phyloP scores from a whole-genome alignment of 2,888 invertebrate genomes.

The Beris chalybata region DNA sequence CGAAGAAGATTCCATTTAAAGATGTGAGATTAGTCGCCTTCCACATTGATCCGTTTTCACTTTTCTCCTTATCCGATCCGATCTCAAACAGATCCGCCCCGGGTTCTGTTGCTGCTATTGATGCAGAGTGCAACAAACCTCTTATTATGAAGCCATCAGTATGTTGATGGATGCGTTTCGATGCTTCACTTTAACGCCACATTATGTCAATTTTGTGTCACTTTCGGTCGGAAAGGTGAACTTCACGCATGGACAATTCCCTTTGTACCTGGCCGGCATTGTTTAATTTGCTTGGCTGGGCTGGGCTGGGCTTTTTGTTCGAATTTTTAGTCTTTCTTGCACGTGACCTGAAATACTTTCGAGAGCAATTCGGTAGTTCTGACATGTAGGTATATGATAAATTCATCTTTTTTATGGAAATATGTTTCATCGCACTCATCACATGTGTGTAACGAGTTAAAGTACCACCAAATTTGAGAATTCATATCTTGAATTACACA shows the following conservation, averaged over 20 bases:
- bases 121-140: conserved; percentile 11
- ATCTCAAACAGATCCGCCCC: conserved; percentile 1
- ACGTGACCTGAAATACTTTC: too few relatives aligned
- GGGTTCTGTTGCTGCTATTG: too few relatives aligned
- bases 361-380: too few relatives aligned
- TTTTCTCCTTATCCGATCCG: conserved; percentile 11
- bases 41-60: conserved; percentile 14
- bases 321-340: too few relatives aligned
- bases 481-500: too few relatives aligned
- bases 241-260: conserved; percentile 16
- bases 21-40: conserved; percentile 18
- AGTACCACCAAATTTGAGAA: too few relatives aligned
- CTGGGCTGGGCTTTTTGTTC: too few relatives aligned
- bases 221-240: conserved; percentile 4
- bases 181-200: conserved; percentile 27
- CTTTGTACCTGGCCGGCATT: neutral
- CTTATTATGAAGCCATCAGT: conserved; percentile 13
- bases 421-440: too few relatives aligned
- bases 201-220: conserved; percentile 30
- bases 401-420: too few relatives aligned
- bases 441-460: too few relatives aligned
- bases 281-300: too few relatives aligned
- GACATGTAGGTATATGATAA: too few relatives aligned
- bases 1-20: neutral
- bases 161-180: conserved; percentile 22